Conservation (phyloP, 2,888 invertebrate genomes). For the Hypolimnas misippus region DNA sequence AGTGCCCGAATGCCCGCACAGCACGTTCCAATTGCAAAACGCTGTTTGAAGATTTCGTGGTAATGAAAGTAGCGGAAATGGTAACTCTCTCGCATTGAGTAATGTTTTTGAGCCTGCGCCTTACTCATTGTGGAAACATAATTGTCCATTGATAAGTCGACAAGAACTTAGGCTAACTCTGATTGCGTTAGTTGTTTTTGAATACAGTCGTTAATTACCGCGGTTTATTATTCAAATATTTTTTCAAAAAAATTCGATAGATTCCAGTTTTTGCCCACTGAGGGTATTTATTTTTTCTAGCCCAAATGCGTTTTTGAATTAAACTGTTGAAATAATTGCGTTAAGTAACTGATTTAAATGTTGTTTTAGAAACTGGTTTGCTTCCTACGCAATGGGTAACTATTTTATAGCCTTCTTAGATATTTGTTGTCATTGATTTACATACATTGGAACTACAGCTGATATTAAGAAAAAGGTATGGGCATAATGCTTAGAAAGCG, state of each 20-base stretch:
- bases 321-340: conserved; percentile 14
- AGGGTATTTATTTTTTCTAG: not conserved
- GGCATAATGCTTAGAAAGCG: not conserved
- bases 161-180: conserved; percentile 28
- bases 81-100: conserved; percentile 51
- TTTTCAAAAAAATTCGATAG: no score
- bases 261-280: conserved; percentile 13
- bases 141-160: conserved; percentile 32
- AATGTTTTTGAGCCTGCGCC: conserved; percentile 40
- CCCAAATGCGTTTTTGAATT: conserved; percentile 22
- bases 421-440: conserved; percentile 18
- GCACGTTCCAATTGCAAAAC: conserved; percentile 80
- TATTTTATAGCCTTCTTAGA: conserved; percentile 17
- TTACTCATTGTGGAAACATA: conserved; percentile 29
- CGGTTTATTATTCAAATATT: conserved; percentile 22
- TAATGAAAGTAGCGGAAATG: conserved; percentile 72
- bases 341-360: conserved; percentile 26
- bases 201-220: conserved; percentile 10
- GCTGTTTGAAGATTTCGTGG: conserved; percentile 61
- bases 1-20: conserved; percentile 78
- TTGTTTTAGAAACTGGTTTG: conserved; percentile 27
- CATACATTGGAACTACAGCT: conserved; percentile 9
- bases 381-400: conserved; percentile 26
- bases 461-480: not conserved
- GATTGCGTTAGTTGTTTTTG: conserved; percentile 27